Conservation (phyloP, 2,797 vertebrate species). For the Australoheros facetus region DNA sequence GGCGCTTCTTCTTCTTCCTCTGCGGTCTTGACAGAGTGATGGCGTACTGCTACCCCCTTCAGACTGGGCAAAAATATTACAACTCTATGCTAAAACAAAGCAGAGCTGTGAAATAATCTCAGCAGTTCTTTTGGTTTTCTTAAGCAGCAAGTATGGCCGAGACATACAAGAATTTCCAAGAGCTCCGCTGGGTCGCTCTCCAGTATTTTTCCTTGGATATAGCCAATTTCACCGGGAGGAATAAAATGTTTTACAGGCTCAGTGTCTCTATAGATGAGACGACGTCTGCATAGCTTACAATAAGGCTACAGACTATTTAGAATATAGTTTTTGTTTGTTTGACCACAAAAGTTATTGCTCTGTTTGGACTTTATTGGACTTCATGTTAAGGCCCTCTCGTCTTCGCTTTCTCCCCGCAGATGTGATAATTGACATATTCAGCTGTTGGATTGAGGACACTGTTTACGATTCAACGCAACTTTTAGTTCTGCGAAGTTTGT, state of each 20-base stretch:
- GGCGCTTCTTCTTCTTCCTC: neutral
- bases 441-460: neutral
- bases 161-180: neutral
- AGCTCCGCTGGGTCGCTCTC: neutral
- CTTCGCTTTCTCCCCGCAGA: constrained; percentile 12
- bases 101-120: neutral
- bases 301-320: neutral
- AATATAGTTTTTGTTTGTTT: accelerated
- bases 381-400: neutral
- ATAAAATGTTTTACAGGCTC: neutral
- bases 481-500: neutral
- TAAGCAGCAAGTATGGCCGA: neutral
- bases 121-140: neutral
- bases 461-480: neutral
- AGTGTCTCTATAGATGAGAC: neutral
- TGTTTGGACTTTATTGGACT: neutral
- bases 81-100: neutral
- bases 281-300: neutral
- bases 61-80: neutral
- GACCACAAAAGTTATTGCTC: neutral
- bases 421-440: neutral
- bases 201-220: neutral
- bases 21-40: neutral
- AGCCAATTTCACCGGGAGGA: neutral
- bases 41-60: neutral